Conservation (phyloP, 1,140 invertebrate species). For the Lordiphosa mommai region DNA sequence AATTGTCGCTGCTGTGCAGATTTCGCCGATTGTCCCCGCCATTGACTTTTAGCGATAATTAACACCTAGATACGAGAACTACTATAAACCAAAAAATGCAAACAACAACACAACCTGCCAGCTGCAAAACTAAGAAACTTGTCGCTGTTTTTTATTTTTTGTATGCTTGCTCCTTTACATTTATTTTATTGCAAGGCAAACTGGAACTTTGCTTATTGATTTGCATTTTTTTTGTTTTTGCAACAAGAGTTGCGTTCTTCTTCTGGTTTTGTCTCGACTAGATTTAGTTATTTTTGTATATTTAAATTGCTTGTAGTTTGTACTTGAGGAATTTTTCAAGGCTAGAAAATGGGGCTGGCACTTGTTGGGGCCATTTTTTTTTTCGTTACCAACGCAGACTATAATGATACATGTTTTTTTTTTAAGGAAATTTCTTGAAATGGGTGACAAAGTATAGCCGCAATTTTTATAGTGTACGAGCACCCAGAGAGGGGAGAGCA, state of each 20-base stretch:
- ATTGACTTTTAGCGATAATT: conserved; percentile 77
- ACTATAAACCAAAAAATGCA: conserved; percentile 63
- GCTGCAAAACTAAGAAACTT: conserved; percentile 37
- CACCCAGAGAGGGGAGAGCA: too few relatives aligned
- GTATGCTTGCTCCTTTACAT: conserved; percentile 44
- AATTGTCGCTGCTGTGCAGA: conserved; percentile 50
- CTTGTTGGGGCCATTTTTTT: too few relatives aligned
- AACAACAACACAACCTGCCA: conserved; percentile 24
- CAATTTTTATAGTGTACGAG: too few relatives aligned
- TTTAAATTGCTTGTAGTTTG: conserved; percentile 62
- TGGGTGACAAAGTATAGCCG: too few relatives aligned
- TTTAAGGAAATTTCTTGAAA: too few relatives aligned
- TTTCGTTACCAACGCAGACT: too few relatives aligned
- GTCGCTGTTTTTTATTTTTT: conserved; percentile 29
- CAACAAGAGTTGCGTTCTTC: conserved; percentile 48
- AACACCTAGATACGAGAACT: conserved; percentile 56
- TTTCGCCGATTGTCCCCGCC: conserved; percentile 65
- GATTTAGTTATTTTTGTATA: conserved; percentile 71
- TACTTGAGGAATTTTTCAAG: neutral
- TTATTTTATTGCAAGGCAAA: conserved; percentile 67
- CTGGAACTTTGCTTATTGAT: conserved; percentile 69
- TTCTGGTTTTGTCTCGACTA: conserved; percentile 47
- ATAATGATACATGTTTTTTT: too few relatives aligned
- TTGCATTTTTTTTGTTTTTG: conserved; percentile 62
- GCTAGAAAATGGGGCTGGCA: too few relatives aligned